phyloP scores from a whole-genome alignment of 1,140 invertebrate species.

The Vanessa atalanta region DNA sequence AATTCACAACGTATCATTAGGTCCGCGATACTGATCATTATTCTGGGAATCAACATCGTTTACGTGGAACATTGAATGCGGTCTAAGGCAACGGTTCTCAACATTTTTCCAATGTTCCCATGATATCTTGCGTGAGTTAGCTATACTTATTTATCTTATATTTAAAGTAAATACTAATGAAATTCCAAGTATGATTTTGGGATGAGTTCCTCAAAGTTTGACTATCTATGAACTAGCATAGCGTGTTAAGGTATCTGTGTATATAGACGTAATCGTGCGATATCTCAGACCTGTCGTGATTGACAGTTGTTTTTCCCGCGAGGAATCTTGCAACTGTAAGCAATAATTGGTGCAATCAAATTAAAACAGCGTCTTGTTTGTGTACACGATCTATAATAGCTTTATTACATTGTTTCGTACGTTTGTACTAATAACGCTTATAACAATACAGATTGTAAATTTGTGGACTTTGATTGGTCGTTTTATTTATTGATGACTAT shows the following conservation, averaged over 20 bases:
- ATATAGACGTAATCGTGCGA: slow-evolving; percentile 52
- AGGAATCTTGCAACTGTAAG: slow-evolving; percentile 31
- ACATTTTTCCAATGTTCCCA: slow-evolving; percentile 19
- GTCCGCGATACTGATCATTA: slow-evolving; percentile 30
- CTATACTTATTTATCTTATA: slow-evolving; percentile 4
- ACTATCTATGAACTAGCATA: slow-evolving; percentile 15
- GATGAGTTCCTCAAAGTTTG: background rate
- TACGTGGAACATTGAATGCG: slow-evolving; percentile 30
- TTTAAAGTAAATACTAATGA: background rate
- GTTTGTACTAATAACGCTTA: background rate
- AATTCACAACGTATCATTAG: slow-evolving; percentile 35
- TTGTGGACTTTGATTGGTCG: no score
- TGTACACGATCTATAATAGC: slow-evolving; percentile 12
- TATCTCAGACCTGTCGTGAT: slow-evolving; percentile 50
- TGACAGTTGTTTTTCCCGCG: slow-evolving; percentile 46
- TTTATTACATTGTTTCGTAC: slow-evolving; percentile 1
- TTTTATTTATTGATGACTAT: no score
- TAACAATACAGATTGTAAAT: no score
- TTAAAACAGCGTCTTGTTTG: slow-evolving; percentile 20
- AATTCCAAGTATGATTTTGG: background rate
- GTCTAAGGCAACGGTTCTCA: slow-evolving; percentile 13
- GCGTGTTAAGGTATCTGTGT: slow-evolving; percentile 37
- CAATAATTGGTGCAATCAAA: slow-evolving; percentile 50
- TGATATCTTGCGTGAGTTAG: slow-evolving; percentile 12
- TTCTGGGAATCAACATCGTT: slow-evolving; percentile 34